A percentile compares a stretch with the other conserved stretches of the same genome.
Evolutionary conservation across 2,113 vertebrate species (phyloP).

Genomic region (Bubalus kerabau): DNA sequence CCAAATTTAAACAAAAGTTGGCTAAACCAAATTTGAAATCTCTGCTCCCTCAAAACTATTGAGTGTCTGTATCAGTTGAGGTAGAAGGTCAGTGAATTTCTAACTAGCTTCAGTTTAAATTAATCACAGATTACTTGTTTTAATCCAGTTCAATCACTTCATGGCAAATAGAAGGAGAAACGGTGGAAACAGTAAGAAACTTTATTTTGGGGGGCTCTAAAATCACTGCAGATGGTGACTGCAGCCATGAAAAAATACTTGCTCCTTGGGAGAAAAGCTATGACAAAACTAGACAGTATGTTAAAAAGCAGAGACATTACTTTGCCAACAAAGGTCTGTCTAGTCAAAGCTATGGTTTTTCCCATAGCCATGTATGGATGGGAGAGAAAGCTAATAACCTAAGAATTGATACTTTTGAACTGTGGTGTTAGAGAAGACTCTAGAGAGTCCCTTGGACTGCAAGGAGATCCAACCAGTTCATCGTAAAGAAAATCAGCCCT

Average conservation of each 20-base stretch:
- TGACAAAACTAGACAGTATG: not conserved
- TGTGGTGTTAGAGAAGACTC: not conserved
- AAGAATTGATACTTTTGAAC: not conserved
- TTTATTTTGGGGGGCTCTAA: not conserved
- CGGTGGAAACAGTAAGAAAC: not conserved
- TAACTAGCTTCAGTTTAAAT: not conserved
- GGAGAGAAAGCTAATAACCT: not conserved
- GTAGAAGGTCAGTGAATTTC: not conserved
- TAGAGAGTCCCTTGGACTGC: not conserved
- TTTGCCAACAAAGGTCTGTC: not conserved
- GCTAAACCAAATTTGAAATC: not conserved
- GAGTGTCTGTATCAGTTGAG: accelerated
- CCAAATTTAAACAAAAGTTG: not conserved
- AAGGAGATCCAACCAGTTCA: not conserved
- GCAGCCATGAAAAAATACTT: not conserved
- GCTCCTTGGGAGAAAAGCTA: not conserved
- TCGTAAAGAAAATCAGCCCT: not conserved
- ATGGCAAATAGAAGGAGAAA: not conserved
- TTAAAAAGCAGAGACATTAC: not conserved
- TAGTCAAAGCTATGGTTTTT: not conserved
- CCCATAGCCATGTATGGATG: not conserved
- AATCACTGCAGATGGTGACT: not conserved
- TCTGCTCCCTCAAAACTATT: not conserved
- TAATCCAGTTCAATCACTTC: not conserved
- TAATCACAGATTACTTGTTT: not conserved